A percentile compares a stretch with the other conserved stretches of the same genome.
Conservation (phyloP, 2,888 invertebrate genomes). For the Platynereis dumerilii region DNA sequence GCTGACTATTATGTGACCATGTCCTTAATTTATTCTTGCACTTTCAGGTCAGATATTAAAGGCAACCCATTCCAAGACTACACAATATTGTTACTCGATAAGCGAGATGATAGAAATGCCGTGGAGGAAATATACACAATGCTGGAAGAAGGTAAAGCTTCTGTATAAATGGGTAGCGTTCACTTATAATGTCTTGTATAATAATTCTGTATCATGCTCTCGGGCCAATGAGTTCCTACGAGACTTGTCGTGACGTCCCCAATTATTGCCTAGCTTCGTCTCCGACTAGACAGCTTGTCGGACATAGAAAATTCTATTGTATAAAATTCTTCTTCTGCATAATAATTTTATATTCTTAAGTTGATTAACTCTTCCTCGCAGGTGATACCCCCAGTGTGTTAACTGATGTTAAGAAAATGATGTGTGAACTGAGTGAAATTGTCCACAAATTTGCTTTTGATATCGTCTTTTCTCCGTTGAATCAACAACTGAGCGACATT, state of each 20-base stretch:
- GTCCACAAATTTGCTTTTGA: slow-evolving; percentile 77
- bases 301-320: too few species aligned
- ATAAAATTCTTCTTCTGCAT: too few species aligned
- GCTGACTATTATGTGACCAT: too few species aligned
- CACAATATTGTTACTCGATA: slow-evolving; percentile 56
- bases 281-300: too few species aligned
- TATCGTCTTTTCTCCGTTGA: slow-evolving; percentile 80
- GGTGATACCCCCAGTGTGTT: slow-evolving; percentile 62
- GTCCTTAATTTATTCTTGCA: too few species aligned
- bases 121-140: slow-evolving; percentile 67
- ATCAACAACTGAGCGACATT: slow-evolving; percentile 62
- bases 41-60: too few species aligned
- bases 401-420: slow-evolving; percentile 63
- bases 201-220: neutral
- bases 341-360: too few species aligned
- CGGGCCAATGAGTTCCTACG: too few species aligned
- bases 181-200: neutral
- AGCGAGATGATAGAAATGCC: slow-evolving; percentile 65
- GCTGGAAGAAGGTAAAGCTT: slow-evolving; percentile 66
- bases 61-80: slow-evolving; percentile 44
- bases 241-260: too few species aligned
- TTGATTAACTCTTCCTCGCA: too few species aligned
- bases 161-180: too few species aligned
- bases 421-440: slow-evolving; percentile 73
- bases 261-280: too few species aligned